Conservation (phyloP, 1,140 invertebrate genomes). For the Hirudo medicinalis region DNA sequence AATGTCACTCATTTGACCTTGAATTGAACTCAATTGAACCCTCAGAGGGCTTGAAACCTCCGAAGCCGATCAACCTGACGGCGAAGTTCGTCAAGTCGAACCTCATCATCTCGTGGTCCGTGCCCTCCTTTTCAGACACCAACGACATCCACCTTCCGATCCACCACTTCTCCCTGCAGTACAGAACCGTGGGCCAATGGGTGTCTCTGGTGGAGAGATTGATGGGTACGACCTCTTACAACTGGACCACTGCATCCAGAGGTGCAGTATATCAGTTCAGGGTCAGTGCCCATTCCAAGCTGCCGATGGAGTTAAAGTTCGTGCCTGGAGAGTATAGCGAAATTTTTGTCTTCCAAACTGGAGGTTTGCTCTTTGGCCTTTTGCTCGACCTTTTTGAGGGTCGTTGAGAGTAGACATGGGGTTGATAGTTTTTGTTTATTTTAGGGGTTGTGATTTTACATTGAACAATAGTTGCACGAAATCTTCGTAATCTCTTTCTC, state of each 20-base stretch:
- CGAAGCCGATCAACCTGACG: constrained; percentile 68
- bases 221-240: constrained; percentile 59
- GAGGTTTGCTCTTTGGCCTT: neutral
- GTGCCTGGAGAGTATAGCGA: neutral
- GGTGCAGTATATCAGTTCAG: constrained; percentile 21
- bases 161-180: constrained; percentile 80
- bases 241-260: constrained; percentile 21
- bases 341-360: neutral
- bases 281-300: neutral
- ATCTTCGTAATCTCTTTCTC: too few species aligned
- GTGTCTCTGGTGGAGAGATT: constrained; percentile 71
- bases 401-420: too few species aligned
- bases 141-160: constrained; percentile 52
- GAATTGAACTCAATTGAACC: too few species aligned
- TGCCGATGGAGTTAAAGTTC: neutral
- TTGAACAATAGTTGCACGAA: too few species aligned
- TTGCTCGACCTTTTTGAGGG: too few species aligned
- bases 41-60: constrained; percentile 59
- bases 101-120: constrained; percentile 72
- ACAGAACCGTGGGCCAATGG: constrained; percentile 57
- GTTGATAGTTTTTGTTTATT: too few species aligned
- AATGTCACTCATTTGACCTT: too few species aligned
- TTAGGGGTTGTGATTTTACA: too few species aligned
- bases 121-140: constrained; percentile 41
- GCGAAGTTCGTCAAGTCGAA: constrained; percentile 74